phyloP scores from a whole-genome alignment of 1,140 invertebrate genomes.

The Plodia interpunctella region DNA sequence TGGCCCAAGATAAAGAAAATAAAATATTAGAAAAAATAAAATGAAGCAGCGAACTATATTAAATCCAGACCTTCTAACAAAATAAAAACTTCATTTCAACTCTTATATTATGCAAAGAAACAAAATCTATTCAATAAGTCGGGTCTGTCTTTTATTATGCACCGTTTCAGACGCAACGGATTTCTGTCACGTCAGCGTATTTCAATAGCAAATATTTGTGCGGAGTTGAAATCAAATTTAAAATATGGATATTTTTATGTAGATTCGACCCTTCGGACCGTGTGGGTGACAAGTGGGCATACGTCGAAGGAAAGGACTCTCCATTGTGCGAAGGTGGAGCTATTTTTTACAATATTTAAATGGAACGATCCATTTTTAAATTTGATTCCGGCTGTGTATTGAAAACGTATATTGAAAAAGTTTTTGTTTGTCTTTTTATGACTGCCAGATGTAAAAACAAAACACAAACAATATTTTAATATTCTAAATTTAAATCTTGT shows the following conservation, averaged over 20 bases:
- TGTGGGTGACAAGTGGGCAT: slow-evolving; percentile 64
- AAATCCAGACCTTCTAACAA: slow-evolving; percentile 9
- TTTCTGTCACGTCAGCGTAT: slow-evolving; percentile 65
- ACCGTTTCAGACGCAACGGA: slow-evolving; percentile 38
- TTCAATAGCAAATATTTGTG: slow-evolving; percentile 75
- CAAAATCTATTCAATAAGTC: slow-evolving; percentile 16
- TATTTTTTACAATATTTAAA: slow-evolving; percentile 31
- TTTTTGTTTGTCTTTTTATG: slow-evolving; percentile 3
- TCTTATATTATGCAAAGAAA: slow-evolving; percentile 6
- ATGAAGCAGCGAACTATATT: slow-evolving; percentile 11
- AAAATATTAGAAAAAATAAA: not conserved
- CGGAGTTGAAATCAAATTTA: slow-evolving; percentile 71
- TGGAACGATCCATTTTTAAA: slow-evolving; percentile 12
- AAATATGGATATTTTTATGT: slow-evolving; percentile 73
- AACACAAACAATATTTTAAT: too few species aligned
- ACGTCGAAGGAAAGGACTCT: slow-evolving; percentile 40
- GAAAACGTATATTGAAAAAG: slow-evolving; percentile 7
- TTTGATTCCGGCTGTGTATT: not conserved
- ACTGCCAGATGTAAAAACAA: too few species aligned
- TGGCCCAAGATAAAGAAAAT: too few species aligned
- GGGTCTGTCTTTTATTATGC: slow-evolving; percentile 29
- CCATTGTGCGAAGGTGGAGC: slow-evolving; percentile 40
- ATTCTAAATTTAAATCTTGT: not conserved
- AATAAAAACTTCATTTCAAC: not conserved
- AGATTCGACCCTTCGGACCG: slow-evolving; percentile 54